These are phyloP conservation scores for Anthopleura sola DNA, from an alignment of 64 coral and sea anemone species.

Conservation along the genomic window DNA sequence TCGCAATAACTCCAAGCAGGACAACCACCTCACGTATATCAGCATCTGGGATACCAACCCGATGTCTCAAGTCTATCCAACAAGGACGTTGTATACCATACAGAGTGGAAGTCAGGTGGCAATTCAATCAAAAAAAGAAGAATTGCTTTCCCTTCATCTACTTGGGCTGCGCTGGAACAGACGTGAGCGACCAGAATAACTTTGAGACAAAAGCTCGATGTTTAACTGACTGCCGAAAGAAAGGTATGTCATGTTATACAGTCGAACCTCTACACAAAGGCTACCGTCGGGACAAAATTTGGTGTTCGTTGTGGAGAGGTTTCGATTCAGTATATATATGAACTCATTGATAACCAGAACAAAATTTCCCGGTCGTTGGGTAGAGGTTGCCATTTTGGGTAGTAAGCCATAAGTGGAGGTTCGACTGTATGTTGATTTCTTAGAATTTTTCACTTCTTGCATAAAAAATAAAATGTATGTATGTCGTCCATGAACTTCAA, in stretches of 20 bases:
- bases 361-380: no score
- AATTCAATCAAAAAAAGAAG: background rate
- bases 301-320: no score
- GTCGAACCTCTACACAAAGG: background rate
- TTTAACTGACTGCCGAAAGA: constrained; percentile 25
- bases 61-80: background rate
- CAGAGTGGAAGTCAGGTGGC: constrained; percentile 20
- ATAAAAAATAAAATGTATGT: no score
- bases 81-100: constrained; percentile 31
- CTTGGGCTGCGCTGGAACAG: constrained; percentile 33
- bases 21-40: background rate
- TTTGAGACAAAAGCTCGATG: constrained; percentile 39
- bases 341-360: no score
- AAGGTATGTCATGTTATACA: constrained; percentile 27
- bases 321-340: background rate
- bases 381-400: no score
- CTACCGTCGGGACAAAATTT: no score
- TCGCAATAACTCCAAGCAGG: background rate
- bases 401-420: no score
- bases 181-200: constrained; percentile 29
- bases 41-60: background rate
- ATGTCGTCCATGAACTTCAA: no score
- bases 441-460: no score
- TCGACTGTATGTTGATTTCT: no score
- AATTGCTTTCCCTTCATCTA: constrained; percentile 41